phyloP scores from a whole-genome alignment of 2,797 vertebrate genomes.

The Pseudomugil gertrudae region DNA sequence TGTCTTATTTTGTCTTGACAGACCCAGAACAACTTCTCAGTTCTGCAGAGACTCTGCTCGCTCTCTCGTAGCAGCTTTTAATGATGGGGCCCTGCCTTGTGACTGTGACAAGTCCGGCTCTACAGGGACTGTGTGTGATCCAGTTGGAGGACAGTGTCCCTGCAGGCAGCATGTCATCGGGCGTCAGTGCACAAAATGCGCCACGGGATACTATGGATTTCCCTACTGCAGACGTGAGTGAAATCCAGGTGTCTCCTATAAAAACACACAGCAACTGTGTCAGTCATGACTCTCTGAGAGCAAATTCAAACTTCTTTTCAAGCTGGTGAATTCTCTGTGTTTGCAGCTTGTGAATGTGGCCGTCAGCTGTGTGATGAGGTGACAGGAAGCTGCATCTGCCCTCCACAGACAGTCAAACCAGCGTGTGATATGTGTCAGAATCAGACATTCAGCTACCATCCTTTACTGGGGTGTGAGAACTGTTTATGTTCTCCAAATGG shows the following conservation, averaged over 20 bases:
- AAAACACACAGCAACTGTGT: neutral
- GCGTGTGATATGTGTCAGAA: slow-evolving; percentile 85
- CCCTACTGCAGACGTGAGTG: slow-evolving; percentile 90
- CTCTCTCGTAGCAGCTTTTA: slow-evolving; percentile 88
- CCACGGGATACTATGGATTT: slow-evolving; percentile 89
- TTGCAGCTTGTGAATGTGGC: slow-evolving; percentile 87
- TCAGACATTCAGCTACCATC: slow-evolving; percentile 89
- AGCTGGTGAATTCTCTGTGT: neutral
- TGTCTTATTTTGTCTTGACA: slow-evolving; percentile 52
- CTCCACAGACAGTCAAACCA: slow-evolving; percentile 87
- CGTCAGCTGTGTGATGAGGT: slow-evolving; percentile 87
- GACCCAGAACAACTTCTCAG: slow-evolving; percentile 79
- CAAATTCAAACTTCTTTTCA: neutral
- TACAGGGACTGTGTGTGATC: slow-evolving; percentile 74
- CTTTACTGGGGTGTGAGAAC: slow-evolving; percentile 87
- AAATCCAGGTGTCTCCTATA: neutral
- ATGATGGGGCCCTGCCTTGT: slow-evolving; percentile 88
- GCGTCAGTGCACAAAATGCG: slow-evolving; percentile 88
- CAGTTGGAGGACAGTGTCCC: slow-evolving; percentile 88
- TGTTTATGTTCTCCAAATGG: slow-evolving; percentile 89
- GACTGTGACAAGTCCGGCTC: slow-evolving; percentile 84
- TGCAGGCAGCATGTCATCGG: slow-evolving; percentile 88
- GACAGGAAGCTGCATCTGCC: slow-evolving; percentile 90
- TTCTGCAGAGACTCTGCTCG: slow-evolving; percentile 87
- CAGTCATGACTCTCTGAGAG: neutral